Conservation (phyloP, 2,888 invertebrate species). For the Diachrysia chrysitis region DNA sequence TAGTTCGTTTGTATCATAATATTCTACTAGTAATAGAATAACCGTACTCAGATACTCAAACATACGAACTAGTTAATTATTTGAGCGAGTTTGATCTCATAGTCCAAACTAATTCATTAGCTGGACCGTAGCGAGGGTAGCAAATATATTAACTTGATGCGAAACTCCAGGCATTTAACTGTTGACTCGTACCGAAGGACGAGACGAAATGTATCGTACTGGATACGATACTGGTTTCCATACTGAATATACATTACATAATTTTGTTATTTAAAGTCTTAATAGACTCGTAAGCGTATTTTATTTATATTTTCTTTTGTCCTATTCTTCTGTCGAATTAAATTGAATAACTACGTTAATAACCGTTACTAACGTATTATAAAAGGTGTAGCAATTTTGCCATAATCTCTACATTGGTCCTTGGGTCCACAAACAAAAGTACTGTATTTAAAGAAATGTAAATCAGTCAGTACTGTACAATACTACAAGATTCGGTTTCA, state of each 20-base stretch:
- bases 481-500: too few species aligned
- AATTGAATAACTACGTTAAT: too few species aligned
- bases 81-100: constrained; percentile 28
- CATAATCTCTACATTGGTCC: not conserved
- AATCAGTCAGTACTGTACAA: not conserved
- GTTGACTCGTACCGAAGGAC: constrained; percentile 25
- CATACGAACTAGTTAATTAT: constrained; percentile 20
- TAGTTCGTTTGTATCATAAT: not conserved
- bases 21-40: not conserved
- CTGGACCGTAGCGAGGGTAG: constrained; percentile 10
- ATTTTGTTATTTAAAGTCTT: not conserved
- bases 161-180: constrained; percentile 41
- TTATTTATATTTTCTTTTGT: too few species aligned
- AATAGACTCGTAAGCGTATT: not conserved
- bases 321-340: too few species aligned
- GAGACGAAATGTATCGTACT: constrained; percentile 8
- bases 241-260: not conserved
- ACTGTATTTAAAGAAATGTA: not conserved
- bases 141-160: constrained; percentile 28
- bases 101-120: constrained; percentile 43
- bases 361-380: too few species aligned
- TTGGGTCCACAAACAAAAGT: not conserved
- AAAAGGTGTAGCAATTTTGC: too few species aligned
- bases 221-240: not conserved
- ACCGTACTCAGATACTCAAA: constrained; percentile 5